These are phyloP conservation scores for Palythoa grandiflora DNA, from an alignment of 92 coral and sea anemone species.

Conservation along the genomic window DNA sequence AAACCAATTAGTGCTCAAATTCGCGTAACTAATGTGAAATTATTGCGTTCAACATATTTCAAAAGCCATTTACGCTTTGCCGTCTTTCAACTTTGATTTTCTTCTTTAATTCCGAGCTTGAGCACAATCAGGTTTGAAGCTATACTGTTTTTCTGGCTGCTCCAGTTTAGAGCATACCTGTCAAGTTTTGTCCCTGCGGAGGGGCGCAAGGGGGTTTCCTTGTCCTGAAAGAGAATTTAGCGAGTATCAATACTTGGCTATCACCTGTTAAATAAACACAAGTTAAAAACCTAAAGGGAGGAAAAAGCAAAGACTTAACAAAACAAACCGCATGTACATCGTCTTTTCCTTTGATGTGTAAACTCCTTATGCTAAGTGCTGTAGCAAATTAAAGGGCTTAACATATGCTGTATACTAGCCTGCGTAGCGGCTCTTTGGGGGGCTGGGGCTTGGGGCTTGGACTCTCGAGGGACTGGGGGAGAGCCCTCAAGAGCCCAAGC, in stretches of 20 bases:
- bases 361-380: too few species aligned
- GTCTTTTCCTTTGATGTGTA: too few species aligned
- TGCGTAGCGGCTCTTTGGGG: too few species aligned
- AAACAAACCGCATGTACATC: too few species aligned
- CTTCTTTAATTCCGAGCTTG: not conserved
- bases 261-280: not conserved
- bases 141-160: not conserved
- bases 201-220: conserved; percentile 13
- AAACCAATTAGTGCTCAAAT: too few species aligned
- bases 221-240: conserved; percentile 5
- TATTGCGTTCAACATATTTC: not conserved
- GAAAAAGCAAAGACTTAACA: too few species aligned
- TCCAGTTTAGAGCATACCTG: not conserved
- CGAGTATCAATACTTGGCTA: not conserved
- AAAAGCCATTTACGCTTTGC: not conserved
- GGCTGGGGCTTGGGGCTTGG: too few species aligned
- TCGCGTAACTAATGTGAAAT: not conserved
- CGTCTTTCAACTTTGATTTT: not conserved
- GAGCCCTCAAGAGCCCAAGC: too few species aligned
- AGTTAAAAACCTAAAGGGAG: too few species aligned
- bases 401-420: too few species aligned
- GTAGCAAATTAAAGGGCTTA: too few species aligned
- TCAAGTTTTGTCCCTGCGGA: conserved; percentile 19
- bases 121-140: not conserved
- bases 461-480: too few species aligned